phyloP scores from a whole-genome alignment of 1,140 invertebrate species.

The Brachystomella parvula region DNA sequence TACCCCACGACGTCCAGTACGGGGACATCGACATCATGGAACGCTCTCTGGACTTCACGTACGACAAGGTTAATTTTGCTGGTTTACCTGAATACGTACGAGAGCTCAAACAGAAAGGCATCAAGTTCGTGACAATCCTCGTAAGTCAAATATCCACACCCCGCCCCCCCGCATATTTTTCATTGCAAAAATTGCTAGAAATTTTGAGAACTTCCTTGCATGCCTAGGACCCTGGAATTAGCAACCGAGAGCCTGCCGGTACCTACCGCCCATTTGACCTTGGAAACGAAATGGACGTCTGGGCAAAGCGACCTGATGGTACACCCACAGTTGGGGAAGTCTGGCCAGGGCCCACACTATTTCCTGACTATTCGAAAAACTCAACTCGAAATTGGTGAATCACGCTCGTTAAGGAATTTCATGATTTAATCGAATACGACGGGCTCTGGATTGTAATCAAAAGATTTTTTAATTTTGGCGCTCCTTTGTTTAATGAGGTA shows the following conservation, averaged over 20 bases:
- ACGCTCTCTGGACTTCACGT: slow-evolving; percentile 48
- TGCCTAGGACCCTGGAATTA: slow-evolving; percentile 32
- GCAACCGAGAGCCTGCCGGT: slow-evolving; percentile 18
- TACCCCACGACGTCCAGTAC: slow-evolving; percentile 48
- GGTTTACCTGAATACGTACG: slow-evolving; percentile 44
- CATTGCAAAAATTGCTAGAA: too few relatives aligned
- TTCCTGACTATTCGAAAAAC: slow-evolving; percentile 34
- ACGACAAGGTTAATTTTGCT: slow-evolving; percentile 43
- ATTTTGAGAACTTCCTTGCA: neutral
- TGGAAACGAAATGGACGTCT: slow-evolving; percentile 37
- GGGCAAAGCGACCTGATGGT: slow-evolving; percentile 35
- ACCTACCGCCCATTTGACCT: slow-evolving; percentile 31
- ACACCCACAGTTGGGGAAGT: slow-evolving; percentile 38
- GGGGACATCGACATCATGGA: slow-evolving; percentile 43
- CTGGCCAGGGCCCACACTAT: slow-evolving; percentile 41
- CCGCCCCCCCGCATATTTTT: too few relatives aligned
- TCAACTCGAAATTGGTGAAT: slow-evolving; percentile 29
- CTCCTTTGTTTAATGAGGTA: too few relatives aligned
- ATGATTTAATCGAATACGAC: slow-evolving; percentile 28
- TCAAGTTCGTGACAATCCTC: slow-evolving; percentile 27
- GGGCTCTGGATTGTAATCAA: slow-evolving; percentile 36
- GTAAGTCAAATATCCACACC: too few relatives aligned
- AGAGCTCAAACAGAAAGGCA: slow-evolving; percentile 40
- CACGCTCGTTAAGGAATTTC: slow-evolving; percentile 25
- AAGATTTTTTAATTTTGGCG: too few relatives aligned